Evolutionary conservation across 2,888 invertebrate species (phyloP), one percentile per base, ranked within the genome.

Genomic region (Troilus luridus): DNA sequence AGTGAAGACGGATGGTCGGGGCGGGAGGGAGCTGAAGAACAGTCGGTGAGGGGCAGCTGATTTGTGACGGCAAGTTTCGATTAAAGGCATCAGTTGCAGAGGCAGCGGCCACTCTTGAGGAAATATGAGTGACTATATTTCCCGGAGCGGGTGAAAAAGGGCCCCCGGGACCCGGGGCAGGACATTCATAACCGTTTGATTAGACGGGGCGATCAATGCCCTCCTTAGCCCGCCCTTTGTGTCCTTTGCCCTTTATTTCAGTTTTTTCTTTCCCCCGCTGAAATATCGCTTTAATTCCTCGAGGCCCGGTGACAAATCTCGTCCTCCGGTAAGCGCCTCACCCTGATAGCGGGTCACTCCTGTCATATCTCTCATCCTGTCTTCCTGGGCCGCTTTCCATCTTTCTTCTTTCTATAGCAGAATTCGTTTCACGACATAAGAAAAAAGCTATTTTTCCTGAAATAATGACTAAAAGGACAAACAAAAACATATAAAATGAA

Each of bases 41-140:
- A 85, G 85, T 85, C 12, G 85, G 54, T 54, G 85, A 58, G 85
- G 56, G 85, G 85, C 89, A 89, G 92, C 91, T 92, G 92, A 92
- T 92, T 92, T 92, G 92, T 92, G 92, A 92, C 92, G 92, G 92
- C 92, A 92, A 92, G 91, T 92, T 92, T 92, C 92, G 92, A 92
- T 92, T 92, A 92, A 92, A 92, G 92, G 90, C 92, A 92, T 92
- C 92, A 92, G 91, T 92, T 92, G 72, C 92, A 92, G 92, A 88
- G 92, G 88, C 90, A 91, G 88, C 60, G 88, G 81, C 91, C 91
- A 90, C 88, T 64, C 88, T 62, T 88, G 60, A 88, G 88, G 88
- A 88, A 88, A 62, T 88, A 88, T 88, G 88, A 88, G 62, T 41
- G 88, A 58, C 88, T 58, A 88, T 88, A 88, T 88, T 88, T 88